Evolutionary conservation across 2,797 vertebrate genomes (phyloP).

Genomic region (Ctenopoma multispine): DNA sequence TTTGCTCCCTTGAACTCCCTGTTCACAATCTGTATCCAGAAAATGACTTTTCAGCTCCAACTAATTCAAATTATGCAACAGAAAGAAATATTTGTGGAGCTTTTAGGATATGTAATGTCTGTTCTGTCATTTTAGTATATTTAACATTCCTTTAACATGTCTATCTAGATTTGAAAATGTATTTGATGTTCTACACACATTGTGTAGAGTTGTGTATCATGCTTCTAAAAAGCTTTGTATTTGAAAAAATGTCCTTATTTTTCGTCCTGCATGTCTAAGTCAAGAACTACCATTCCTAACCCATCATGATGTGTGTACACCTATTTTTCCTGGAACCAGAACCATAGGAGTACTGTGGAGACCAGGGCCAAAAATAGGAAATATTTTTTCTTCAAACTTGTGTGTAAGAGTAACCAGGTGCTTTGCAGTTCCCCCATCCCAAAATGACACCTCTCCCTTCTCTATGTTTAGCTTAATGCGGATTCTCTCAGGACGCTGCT

Average conservation of each 20-base stretch:
- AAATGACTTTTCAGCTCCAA: neutral
- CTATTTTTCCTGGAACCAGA: slow-evolving; percentile 64
- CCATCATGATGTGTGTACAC: slow-evolving; percentile 67
- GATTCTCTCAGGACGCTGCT: slow-evolving; percentile 76
- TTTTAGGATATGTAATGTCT: neutral
- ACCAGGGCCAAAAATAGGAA: slow-evolving; percentile 76
- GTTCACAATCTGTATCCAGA: neutral
- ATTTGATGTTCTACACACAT: neutral
- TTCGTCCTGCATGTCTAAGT: neutral
- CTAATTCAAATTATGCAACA: neutral
- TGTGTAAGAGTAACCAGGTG: slow-evolving; percentile 75
- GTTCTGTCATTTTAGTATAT: neutral
- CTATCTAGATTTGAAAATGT: neutral
- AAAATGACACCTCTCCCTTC: slow-evolving; percentile 85
- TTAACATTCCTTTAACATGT: neutral
- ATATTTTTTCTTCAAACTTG: slow-evolving; percentile 61
- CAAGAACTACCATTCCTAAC: neutral
- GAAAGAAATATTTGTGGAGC: neutral
- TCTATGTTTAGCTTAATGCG: slow-evolving; percentile 84
- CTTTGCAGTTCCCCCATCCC: slow-evolving; percentile 71
- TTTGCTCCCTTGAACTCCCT: neutral
- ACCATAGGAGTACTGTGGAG: slow-evolving; percentile 57
- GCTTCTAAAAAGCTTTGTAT: neutral
- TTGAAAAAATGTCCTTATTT: slow-evolving; percentile 2
- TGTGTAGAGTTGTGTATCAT: neutral